Evolutionary conservation across 2,113 vertebrate species (phyloP).

Genomic region (Etia nguti): DNA sequence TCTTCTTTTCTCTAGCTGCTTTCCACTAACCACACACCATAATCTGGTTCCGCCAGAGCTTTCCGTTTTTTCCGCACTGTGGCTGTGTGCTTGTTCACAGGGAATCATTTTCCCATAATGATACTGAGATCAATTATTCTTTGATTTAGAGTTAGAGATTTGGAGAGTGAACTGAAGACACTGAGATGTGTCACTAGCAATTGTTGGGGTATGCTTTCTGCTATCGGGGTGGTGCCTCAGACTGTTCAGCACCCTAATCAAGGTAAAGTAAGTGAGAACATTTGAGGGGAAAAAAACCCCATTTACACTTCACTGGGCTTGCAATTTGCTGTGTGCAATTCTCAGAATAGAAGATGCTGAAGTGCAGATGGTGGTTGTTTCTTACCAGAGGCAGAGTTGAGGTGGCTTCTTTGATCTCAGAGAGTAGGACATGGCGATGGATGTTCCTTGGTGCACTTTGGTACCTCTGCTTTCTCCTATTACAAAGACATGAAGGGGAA

Average conservation of each 20-base stretch:
- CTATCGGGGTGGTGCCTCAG: neutral
- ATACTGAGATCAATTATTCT: neutral
- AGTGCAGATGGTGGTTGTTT: neutral
- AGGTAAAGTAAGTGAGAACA: neutral
- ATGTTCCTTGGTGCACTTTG: conserved; percentile 91
- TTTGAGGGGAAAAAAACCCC: neutral
- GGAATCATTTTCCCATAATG: neutral
- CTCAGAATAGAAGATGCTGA: neutral
- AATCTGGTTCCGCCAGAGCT: neutral
- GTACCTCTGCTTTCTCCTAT: conserved; percentile 88
- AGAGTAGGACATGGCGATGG: conserved; percentile 90
- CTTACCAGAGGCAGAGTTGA: conserved; percentile 88
- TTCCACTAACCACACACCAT: neutral
- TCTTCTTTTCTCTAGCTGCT: neutral
- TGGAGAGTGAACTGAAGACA: neutral
- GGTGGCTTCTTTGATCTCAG: conserved; percentile 92
- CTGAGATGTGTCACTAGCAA: neutral
- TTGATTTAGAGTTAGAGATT: neutral
- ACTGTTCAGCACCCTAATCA: neutral
- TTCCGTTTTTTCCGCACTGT: neutral
- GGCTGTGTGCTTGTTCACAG: neutral
- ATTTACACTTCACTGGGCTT: neutral
- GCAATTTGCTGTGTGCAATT: neutral
- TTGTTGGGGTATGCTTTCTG: neutral
- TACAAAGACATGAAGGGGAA: neutral